Percentiles rank a stretch among this genome's conserved stretches.
phyloP scores from a whole-genome alignment of 1,140 invertebrate species.

The Rhopalosiphum padi region DNA sequence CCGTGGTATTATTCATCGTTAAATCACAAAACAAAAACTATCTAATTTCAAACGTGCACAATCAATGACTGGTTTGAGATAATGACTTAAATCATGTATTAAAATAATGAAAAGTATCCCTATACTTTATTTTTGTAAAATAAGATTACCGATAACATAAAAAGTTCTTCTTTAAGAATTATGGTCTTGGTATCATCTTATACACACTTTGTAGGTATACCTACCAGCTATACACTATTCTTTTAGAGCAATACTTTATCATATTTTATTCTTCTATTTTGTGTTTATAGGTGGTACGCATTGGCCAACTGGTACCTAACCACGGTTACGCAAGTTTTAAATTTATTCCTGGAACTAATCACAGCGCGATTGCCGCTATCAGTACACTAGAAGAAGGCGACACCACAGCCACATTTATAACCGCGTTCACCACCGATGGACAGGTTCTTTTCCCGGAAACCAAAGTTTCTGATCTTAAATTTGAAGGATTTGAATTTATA shows the following conservation, averaged over 20 bases:
- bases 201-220: neutral
- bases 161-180: too few relatives aligned
- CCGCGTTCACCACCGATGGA: conserved; percentile 85
- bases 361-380: conserved; percentile 88
- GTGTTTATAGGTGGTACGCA: conserved; percentile 66
- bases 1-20: too few relatives aligned
- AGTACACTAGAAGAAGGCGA: conserved; percentile 93
- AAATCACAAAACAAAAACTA: too few relatives aligned
- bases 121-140: too few relatives aligned
- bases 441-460: conserved; percentile 83
- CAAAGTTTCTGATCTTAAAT: conserved; percentile 88
- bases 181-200: too few relatives aligned
- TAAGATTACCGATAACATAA: too few relatives aligned
- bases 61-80: too few relatives aligned
- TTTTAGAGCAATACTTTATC: neutral
- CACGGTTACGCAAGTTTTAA: conserved; percentile 98
- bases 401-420: conserved; percentile 87
- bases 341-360: conserved; percentile 90
- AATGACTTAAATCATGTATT: too few relatives aligned
- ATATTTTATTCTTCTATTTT: neutral
- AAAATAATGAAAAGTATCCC: too few relatives aligned
- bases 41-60: too few relatives aligned
- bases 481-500: conserved; percentile 97
- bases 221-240: neutral
- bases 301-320: conserved; percentile 75